phyloP scores from a whole-genome alignment of 1,140 invertebrate species.

The Pantala flavescens region DNA sequence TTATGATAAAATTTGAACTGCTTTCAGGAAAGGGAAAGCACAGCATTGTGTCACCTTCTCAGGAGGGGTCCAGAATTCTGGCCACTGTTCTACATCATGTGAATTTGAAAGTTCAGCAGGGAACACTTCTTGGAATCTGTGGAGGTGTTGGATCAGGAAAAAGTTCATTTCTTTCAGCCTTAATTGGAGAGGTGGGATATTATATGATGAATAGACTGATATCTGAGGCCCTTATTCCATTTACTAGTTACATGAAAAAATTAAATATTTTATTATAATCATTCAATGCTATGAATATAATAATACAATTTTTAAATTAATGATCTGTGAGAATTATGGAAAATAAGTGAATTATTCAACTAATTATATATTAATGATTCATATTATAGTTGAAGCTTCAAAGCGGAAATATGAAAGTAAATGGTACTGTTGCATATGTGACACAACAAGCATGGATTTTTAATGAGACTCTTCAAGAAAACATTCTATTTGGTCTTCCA shows the following conservation, averaged over 20 bases:
- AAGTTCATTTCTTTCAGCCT: slow-evolving; percentile 44
- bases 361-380: background rate
- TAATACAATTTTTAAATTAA: too few species aligned
- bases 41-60: slow-evolving; percentile 35
- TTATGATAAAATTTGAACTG: background rate
- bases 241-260: too few species aligned
- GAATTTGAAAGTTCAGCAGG: slow-evolving; percentile 34
- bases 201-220: too few species aligned
- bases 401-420: slow-evolving; percentile 18
- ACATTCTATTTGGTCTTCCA: slow-evolving; percentile 40
- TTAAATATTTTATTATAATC: too few species aligned
- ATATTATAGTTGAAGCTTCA: background rate
- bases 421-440: slow-evolving; percentile 41
- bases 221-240: too few species aligned
- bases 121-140: slow-evolving; percentile 51
- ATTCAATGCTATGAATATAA: too few species aligned
- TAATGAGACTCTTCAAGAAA: slow-evolving; percentile 40
- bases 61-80: slow-evolving; percentile 38
- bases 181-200: background rate
- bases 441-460: slow-evolving; percentile 48
- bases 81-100: slow-evolving; percentile 25
- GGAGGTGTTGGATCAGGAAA: slow-evolving; percentile 59
- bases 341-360: too few species aligned
- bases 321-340: too few species aligned
- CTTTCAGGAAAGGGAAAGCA: background rate